Conservation (phyloP, 2,888 invertebrate species). For the Melikaiella ostensackeni region DNA sequence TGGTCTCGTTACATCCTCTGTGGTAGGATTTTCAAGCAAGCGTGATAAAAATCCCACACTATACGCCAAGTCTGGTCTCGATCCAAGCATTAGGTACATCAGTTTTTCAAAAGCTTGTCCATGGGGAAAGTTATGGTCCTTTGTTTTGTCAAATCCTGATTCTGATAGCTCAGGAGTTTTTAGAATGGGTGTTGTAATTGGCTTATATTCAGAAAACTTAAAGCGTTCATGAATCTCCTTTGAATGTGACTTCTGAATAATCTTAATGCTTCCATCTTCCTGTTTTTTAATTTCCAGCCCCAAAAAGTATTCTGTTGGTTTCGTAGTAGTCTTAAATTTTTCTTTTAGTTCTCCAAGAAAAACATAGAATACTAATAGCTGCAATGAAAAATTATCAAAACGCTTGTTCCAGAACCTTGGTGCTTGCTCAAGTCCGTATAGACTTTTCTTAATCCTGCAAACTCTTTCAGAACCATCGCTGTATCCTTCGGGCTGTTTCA, state of each 20-base stretch:
- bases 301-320: conserved; percentile 42
- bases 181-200: not conserved
- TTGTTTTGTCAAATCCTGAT: conserved; percentile 43
- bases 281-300: conserved; percentile 43
- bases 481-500: conserved; percentile 60
- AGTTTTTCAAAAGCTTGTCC: conserved; percentile 61
- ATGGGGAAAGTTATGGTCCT: conserved; percentile 48
- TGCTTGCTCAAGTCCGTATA: conserved; percentile 65
- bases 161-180: conserved; percentile 26
- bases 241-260: conserved; percentile 38
- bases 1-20: conserved; percentile 57
- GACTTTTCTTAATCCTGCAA: conserved; percentile 58
- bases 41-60: conserved; percentile 60
- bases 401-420: conserved; percentile 58
- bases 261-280: conserved; percentile 39
- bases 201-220: not conserved
- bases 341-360: conserved; percentile 40
- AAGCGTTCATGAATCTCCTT: not conserved
- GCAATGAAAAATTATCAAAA: conserved; percentile 42
- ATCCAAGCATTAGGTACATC: conserved; percentile 62
- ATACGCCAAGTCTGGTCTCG: conserved; percentile 62
- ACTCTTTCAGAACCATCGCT: conserved; percentile 50
- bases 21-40: conserved; percentile 53
- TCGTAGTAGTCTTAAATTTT: conserved; percentile 45
- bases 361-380: no score